These are phyloP conservation scores for Falco peregrinus DNA, from an alignment of 2,797 vertebrate species.

Conservation along the genomic window DNA sequence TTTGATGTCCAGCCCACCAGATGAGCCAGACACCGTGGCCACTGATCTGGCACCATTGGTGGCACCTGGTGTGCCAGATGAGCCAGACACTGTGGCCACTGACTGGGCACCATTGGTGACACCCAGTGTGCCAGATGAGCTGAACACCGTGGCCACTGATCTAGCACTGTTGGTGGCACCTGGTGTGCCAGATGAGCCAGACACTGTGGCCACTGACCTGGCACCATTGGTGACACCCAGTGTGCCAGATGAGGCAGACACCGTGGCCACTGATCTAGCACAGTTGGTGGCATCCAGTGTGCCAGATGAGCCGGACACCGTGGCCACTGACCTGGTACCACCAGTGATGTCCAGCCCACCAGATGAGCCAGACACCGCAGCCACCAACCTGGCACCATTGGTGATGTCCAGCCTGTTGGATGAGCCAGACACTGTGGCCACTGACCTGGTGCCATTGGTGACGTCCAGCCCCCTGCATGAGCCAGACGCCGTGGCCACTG, in stretches of 20 bases:
- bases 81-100: neutral
- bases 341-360: neutral
- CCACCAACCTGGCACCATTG: neutral
- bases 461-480: no score
- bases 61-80: neutral
- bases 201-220: neutral
- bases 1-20: neutral
- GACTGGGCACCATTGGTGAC: neutral
- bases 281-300: neutral
- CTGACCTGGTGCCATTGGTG: no score
- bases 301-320: neutral
- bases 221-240: neutral
- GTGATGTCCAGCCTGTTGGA: neutral
- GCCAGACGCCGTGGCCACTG: neutral
- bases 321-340: neutral
- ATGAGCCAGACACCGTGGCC: no score
- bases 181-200: neutral
- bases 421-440: no score
- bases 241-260: neutral
- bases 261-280: neutral
- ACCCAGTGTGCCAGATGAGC: no score
- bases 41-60: accelerated
- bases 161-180: neutral
- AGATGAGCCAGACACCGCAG: neutral
- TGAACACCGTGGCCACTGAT: neutral